Conservation (phyloP, 2,797 vertebrate species). For the Taenioides sp. region DNA sequence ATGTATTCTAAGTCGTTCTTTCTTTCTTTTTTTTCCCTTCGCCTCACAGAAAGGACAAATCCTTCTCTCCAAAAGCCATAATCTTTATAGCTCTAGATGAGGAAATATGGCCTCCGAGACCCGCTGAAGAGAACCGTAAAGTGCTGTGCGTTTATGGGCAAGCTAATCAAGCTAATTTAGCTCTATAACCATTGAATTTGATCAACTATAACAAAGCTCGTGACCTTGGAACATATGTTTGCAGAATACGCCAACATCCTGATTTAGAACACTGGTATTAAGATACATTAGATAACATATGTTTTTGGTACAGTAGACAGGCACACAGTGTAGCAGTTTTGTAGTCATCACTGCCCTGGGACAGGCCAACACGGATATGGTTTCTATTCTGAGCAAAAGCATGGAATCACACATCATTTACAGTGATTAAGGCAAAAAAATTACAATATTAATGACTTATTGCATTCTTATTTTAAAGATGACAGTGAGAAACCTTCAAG, state of each 20-base stretch:
- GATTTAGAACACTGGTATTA: neutral
- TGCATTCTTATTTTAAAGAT: too few relatives aligned
- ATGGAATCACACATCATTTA: neutral
- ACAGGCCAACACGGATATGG: neutral
- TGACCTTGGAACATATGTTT: constrained; percentile 36
- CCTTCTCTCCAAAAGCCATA: constrained; percentile 51
- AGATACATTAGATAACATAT: neutral
- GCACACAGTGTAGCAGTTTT: too few relatives aligned
- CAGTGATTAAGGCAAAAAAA: too few relatives aligned
- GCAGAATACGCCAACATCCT: neutral
- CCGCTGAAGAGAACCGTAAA: constrained; percentile 42
- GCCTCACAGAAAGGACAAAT: constrained; percentile 62
- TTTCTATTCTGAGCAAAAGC: neutral
- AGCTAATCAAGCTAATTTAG: constrained; percentile 39
- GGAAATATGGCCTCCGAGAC: constrained; percentile 45
- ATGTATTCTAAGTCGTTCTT: constrained; percentile 36
- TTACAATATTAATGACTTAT: too few relatives aligned
- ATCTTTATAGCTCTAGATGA: constrained; percentile 52
- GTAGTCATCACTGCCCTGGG: too few relatives aligned
- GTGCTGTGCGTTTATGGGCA: constrained; percentile 19
- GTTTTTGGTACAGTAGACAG: neutral
- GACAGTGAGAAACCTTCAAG: too few relatives aligned
- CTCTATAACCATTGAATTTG: constrained; percentile 28
- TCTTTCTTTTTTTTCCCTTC: constrained; percentile 48
- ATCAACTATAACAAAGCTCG: constrained; percentile 26